Evolutionary conservation across 2,797 vertebrate genomes (phyloP), one percentile per base, ranked within the genome.

Genomic region (Synanceia verrucosa): DNA sequence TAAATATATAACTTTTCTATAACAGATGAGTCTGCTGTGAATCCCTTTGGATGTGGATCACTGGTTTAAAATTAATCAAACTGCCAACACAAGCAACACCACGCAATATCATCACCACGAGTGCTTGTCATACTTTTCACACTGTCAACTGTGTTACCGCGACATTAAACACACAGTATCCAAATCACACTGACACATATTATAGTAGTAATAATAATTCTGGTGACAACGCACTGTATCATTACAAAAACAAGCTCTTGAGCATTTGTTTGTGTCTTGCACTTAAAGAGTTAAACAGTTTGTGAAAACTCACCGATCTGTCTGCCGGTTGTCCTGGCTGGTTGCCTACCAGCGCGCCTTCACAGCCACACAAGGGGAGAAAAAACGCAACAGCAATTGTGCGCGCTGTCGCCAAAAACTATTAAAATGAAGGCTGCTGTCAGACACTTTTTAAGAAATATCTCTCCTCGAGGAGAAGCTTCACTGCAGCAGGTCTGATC

Each of bases 271-370:
- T 8, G 3, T 11, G 6, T 11, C 1, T 29, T 23, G 18, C 13
- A 21, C 11, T 33, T 1, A 51, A 50, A 18, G 10, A 26, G 3
- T 57, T 6, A 34, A 11, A 47, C 4, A 39, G n/a, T 29, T 9
- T 2, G 23, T 2, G 9, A 21, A 11, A 39, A 55, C 79, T 79
- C 48, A 76, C 82, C 60, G 41, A 24, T 14, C 0, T 72, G 12
- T 2, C 36, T 3, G 7, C 26, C 0, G 11, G 57, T 28, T 23
- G 18, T 4, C 11, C 16, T 39, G 21, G 2, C 11, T 3, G 19
- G 0, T 16, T 6, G 52, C 23, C 26, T 43, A 18, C 31, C 12
- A 24, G 23, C 8, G 23, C 36, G 14, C 57, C 62, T 26, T 46
- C 50, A 28, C 43, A 18, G 24, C 12, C 21, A 16, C 2, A 28